Evolutionary conservation across 23 tunicate genomes (phyloP).

Genomic region (Ciona savignyi): DNA sequence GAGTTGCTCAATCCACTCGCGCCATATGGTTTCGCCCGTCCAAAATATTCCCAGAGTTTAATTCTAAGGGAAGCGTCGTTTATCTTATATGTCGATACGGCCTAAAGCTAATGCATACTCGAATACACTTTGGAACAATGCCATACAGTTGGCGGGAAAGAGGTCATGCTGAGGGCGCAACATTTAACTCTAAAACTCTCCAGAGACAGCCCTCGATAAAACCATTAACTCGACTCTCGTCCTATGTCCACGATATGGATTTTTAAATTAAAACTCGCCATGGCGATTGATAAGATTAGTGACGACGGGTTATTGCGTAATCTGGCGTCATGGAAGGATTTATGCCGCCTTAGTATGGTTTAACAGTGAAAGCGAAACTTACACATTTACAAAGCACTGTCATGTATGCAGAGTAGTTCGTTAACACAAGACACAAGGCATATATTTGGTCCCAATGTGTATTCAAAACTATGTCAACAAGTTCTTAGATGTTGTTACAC

Average conservation of each 20-base stretch:
- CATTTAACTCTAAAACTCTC: not conserved
- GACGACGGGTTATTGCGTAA: not conserved
- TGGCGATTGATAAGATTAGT: not conserved
- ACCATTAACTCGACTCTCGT: not conserved
- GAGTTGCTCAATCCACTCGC: too few species aligned
- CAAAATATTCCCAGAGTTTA: too few species aligned
- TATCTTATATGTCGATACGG: not conserved
- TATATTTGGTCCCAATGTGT: too few species aligned
- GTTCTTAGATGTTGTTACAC: too few species aligned
- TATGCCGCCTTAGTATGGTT: not conserved
- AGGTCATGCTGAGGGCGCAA: not conserved
- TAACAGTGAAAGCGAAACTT: not conserved
- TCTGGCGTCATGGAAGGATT: not conserved
- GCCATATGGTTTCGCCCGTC: too few species aligned
- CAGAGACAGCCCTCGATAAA: not conserved
- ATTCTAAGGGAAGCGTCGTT: too few species aligned
- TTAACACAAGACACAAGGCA: too few species aligned
- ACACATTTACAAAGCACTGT: not conserved
- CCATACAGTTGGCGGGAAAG: not conserved
- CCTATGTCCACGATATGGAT: not conserved
- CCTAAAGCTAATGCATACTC: not conserved
- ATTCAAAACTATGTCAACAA: too few species aligned
- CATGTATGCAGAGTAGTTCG: too few species aligned
- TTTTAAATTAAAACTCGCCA: conserved; percentile 1
- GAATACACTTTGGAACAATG: not conserved